Evolutionary conservation across 2,797 vertebrate species (phyloP), one percentile per base, ranked within the genome.

Genomic region (Denticeps clupeoides): DNA sequence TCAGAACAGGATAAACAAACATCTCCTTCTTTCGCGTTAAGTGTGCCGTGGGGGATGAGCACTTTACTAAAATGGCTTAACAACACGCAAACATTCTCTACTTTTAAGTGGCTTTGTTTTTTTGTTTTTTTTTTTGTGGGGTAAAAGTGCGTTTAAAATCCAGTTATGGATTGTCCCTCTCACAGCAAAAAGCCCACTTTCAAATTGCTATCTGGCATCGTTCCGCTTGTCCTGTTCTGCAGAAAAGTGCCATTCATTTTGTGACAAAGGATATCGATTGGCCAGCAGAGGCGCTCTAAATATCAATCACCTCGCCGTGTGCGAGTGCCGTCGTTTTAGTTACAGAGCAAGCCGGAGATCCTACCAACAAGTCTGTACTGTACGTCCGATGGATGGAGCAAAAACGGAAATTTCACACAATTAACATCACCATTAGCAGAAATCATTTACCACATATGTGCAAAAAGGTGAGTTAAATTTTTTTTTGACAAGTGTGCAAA

Each of bases 241-340:
- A 40, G 16, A 33, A 59, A 50, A 60, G 35, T 71, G 62, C 68
- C 66, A 70, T 73, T 80, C 65, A 74, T 67, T 58, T 64, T 56
- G 49, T 66, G 67, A 77, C 72, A 58, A 60, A 60, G 53, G 47
- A 24, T 70, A 81, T 81, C 66, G 77, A 82, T 79, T 80, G 68
- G 63, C 47, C 16, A 10, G 33, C 16, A 16, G 15, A 9, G 7
- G 16, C 33, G 57, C 65, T 70, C 69, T 70, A 69, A 76, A 79
- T 75, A 70, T 62, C 45, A 1, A 51, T 25, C 60, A 51, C 38
- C 26, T 47, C 67, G 65, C 35, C 10, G 47, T 40, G 31, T 62
- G 72, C 62, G 71, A 67, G 69, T 56, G 63, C 63, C 63, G 42
- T n/a, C n/a, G n/a, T n/a, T n/a, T n/a, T n/a, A n/a, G n/a, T n/a